A percentile compares a stretch with the other conserved stretches of the same genome.
These are phyloP conservation scores for Strigamia maritima DNA, from an alignment of 2,888 invertebrate species.

Conservation along the genomic window DNA sequence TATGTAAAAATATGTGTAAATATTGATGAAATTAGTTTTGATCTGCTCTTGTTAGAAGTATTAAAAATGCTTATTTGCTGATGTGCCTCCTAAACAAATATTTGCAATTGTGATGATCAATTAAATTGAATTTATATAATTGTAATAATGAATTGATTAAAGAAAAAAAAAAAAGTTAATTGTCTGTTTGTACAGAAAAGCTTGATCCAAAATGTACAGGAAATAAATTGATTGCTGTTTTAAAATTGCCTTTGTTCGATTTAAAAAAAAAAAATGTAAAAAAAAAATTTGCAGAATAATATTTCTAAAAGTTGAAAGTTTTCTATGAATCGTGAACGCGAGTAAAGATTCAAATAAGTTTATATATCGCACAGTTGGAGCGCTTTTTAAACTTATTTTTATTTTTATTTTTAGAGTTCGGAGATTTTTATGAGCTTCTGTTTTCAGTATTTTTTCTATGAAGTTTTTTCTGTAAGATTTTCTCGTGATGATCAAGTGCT, in stretches of 20 bases:
- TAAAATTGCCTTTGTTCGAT: background rate
- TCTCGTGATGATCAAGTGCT: background rate
- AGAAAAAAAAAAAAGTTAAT: no score
- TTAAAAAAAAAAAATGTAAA: background rate
- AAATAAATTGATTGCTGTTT: background rate
- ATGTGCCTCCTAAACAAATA: background rate
- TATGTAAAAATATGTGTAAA: slow-evolving; percentile 9
- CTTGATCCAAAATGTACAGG: background rate
- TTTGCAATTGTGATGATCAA: slow-evolving; percentile 5
- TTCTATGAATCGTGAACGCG: background rate
- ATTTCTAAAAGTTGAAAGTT: background rate
- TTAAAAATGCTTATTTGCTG: slow-evolving; percentile 15
- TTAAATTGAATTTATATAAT: background rate
- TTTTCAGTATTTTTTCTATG: slow-evolving; percentile 12
- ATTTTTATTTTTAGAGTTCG: no score
- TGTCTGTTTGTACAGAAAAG: slow-evolving; percentile 5
- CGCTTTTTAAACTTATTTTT: no score
- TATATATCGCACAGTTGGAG: no score
- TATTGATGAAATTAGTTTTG: slow-evolving; percentile 10
- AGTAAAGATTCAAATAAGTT: no score
- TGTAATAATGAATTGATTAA: background rate
- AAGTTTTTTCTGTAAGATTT: background rate
- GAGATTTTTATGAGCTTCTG: background rate
- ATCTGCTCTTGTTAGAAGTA: slow-evolving; percentile 10
- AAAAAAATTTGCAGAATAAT: slow-evolving; percentile 3